Base-by-base conservation (phyloP, 53 echinoderm and acorn worm species). In the Paracentrotus lividus region DNA sequence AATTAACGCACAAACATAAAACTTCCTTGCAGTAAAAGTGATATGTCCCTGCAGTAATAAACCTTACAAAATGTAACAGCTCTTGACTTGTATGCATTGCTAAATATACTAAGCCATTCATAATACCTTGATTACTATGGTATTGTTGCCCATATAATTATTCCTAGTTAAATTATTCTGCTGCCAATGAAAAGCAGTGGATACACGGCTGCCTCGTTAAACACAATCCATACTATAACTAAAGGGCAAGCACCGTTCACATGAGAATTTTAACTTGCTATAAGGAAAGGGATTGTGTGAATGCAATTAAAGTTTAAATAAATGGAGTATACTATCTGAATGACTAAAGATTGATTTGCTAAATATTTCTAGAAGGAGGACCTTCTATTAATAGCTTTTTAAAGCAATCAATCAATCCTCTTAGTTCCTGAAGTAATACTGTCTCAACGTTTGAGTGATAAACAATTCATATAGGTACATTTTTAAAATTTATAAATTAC, bases 161-260 rank as follows among this genome's bases (percentile, higher is more conserved):
- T n/a, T n/a, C n/a, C n/a, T n/a, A 47, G 81, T 45, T 81, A 47
- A 47, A 47, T 44, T 47, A 81, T 20, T 44, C 57, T 57, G 57
- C 57, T 18, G 0, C 57, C 21, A 72, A 47, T 81, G 47, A 10
- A 81, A 27, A 27, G 81, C 26, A 47, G n/a, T 81, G 47, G 44
- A 47, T 13, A 76, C 76, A 81, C n/a, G 45, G 24, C 47, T 47
- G 47, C 81, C 44, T 81, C 81, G 81, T 47, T 81, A 81, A 13
- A 81, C 42, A 81, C 16, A 81, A 81, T 81, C 81, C n/a, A 81
- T 81, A 81, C 26, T 47, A 24, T 12, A 81, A 2, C 27, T 45
- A 81, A 81, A 81, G 81, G 81, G 44, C 81, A 81, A 8, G 81
- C 9, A 18, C 47, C 26, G 81, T 81, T 81, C 81, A 81, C n/a